Conservation (phyloP, 2,113 vertebrate genomes). For the Thamnaconus septentrionalis region DNA sequence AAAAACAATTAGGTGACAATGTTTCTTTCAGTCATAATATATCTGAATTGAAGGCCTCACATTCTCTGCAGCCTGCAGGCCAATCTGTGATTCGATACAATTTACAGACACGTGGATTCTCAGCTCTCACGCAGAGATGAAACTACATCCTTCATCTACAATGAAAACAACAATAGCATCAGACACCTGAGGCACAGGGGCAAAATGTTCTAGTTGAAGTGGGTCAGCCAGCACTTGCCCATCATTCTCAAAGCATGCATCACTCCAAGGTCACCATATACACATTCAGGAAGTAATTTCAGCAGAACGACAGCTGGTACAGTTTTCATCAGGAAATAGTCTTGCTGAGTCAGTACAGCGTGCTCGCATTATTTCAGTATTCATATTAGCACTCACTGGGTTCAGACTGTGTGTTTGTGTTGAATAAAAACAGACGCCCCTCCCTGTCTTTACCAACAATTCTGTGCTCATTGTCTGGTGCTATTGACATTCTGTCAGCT, state of each 20-base stretch:
- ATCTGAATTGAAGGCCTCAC: no score
- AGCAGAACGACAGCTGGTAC: background rate
- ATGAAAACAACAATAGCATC: conserved; percentile 25
- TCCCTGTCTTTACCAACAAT: no score
- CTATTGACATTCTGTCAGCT: no score
- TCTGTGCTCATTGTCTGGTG: no score
- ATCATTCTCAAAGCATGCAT: conserved; percentile 42
- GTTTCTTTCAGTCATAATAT: no score
- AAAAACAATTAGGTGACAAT: no score
- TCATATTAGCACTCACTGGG: no score
- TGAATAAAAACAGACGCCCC: no score
- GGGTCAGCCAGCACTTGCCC: conserved; percentile 60
- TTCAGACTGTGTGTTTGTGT: no score
- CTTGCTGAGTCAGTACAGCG: background rate
- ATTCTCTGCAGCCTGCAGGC: no score
- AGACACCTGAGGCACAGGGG: conserved; percentile 43
- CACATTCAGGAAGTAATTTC: background rate
- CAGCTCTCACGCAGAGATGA: background rate
- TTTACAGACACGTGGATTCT: background rate
- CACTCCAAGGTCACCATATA: conserved; percentile 61
- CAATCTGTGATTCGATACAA: no score
- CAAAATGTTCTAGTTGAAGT: conserved; percentile 54
- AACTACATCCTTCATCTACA: conserved; percentile 22
- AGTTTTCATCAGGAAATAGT: background rate
- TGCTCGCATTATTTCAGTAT: no score